Base-by-base conservation (phyloP, 2,888 invertebrate genomes). In the Plagodis dolabraria region DNA sequence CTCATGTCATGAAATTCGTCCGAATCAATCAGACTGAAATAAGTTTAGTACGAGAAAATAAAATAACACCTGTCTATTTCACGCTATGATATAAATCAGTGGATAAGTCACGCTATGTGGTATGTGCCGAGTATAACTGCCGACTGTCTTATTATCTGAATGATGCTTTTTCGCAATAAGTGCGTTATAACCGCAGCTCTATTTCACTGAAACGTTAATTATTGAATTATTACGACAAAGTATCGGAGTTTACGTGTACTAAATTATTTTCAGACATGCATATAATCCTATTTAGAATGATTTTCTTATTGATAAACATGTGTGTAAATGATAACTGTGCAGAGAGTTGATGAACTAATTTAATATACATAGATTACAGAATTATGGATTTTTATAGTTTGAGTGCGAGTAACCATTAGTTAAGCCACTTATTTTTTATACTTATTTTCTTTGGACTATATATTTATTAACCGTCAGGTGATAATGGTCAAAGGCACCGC, bases 31-130 rank as follows among this genome's bases (percentile, higher is more conserved):
- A 35, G 36, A 60, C 59, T 56, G 57, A 60, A 48, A 53, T 57
- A 35, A 56, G 48, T 43, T 57, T 11, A n/a, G 12, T n/a, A 42
- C 42, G n/a, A 42, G 9, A 42, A 7, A n/a, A 10, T 33, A 43
- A 52, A 35, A 51, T 53, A 57, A 57, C 51, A 51, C 60, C 47
- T 48, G 57, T 52, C 48, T 53, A 55, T 59, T 65, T 56, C 61
- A 68, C 60, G 63, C 57, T 61, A 50, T 51, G 46, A 54, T 63
- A 65, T 61, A 67, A 65, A 65, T 63, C 54, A 44, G 42, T 6
- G 36, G 36, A 38, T 47, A 54, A 50, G 60, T 65, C 65, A 65
- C 67, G 65, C 63, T 51, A 67, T 53, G 33, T 36, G n/a, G n/a
- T n/a, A n/a, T n/a, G n/a, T n/a, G n/a, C n/a, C n/a, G n/a, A n/a